Base-by-base conservation (phyloP, 2,113 vertebrate genomes). In the Dryoscopus gambensis region DNA sequence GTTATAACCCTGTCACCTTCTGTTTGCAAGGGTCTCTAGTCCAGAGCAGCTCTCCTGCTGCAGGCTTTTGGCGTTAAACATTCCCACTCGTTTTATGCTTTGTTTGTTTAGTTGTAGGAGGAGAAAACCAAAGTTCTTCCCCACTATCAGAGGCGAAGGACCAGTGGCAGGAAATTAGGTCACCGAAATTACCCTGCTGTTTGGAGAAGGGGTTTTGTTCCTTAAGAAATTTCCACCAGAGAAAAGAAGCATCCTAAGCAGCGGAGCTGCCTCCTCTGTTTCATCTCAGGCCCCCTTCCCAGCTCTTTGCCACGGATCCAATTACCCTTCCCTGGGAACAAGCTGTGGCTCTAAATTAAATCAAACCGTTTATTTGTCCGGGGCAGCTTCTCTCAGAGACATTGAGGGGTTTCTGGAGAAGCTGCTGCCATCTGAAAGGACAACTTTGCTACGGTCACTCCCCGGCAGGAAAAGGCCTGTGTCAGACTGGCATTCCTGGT, bases 311-410 rank as follows among this genome's bases (percentile, higher is more conserved):
- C 75, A 23, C 31, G 91, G 87, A 96, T 93, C 89, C 84, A 50
- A 96, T 96, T 96, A 65, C 89, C 55, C 75, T 95, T 52, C 90
- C 64, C 91, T 89, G 87, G 94, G 90, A 96, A 93, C 39, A 42
- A 91, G 78, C 90, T 65, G 82, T 85, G 91, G 39, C 84, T 95
- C 96, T 87, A 94, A 96, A 95, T 96, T 95, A 85, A 96, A 96
- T 94, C 84, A 95, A 91, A 95, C 39, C 9, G 19, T 81, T 78
- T 87, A 90, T 94, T 96, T 89, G 91, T 94, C 87, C 57, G 42
- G 81, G 81, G 67, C 81, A 93, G 81, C 70, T 83, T 79, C 49
- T 71, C 78, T 79, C 46, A 59, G 78, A 50, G 11, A 76, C 37
- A 27, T 33, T 1, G 1, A 63, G 89, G 2, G 57, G 49, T 69